Conservation (phyloP, 2,797 vertebrate species). For the Mycteria americana region DNA sequence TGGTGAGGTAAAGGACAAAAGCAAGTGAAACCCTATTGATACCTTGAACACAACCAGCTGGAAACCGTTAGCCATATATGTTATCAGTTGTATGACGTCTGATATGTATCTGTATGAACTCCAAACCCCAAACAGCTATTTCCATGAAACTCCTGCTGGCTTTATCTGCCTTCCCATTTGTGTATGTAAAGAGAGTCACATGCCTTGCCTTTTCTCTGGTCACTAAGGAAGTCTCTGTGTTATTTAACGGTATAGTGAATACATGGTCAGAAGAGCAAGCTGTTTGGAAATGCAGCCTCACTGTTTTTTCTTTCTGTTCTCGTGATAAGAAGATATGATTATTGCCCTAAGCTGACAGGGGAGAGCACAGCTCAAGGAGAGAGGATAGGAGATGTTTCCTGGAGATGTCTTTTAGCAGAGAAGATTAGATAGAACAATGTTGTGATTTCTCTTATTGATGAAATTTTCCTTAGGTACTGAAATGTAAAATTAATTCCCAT, state of each 20-base stretch:
- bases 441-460: background rate
- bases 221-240: background rate
- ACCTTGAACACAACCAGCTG: background rate
- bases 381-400: background rate
- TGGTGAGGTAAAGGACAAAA: background rate
- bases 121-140: background rate
- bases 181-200: background rate
- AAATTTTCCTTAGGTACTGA: background rate
- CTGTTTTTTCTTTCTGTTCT: background rate
- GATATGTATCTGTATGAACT: background rate
- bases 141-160: background rate
- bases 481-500: background rate
- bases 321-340: background rate
- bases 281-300: background rate
- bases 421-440: background rate
- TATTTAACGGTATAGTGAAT: background rate
- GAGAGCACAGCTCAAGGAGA: background rate
- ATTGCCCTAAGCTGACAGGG: background rate
- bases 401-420: background rate
- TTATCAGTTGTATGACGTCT: background rate
- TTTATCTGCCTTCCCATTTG: constrained; percentile 9
- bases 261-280: background rate
- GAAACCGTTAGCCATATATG: background rate
- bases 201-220: background rate
- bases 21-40: background rate